Percentiles rank a stretch among this genome's conserved stretches.
These are phyloP conservation scores for Thalassarche chlororhynchos DNA, from an alignment of 2,113 vertebrate genomes.

Conservation along the genomic window DNA sequence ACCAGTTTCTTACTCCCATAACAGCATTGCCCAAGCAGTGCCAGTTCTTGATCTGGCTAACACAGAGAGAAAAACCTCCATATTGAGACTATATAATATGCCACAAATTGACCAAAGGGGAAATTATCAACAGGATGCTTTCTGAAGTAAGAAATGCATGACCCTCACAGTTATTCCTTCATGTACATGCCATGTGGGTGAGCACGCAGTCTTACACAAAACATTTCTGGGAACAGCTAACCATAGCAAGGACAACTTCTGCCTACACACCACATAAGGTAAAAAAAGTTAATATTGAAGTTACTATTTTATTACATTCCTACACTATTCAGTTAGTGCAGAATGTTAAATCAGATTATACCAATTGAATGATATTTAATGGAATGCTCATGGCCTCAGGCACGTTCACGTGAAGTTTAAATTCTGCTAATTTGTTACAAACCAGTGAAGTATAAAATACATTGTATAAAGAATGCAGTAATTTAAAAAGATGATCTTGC, in stretches of 20 bases:
- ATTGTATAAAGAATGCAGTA: background rate
- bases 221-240: background rate
- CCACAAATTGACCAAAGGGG: background rate
- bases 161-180: background rate
- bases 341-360: background rate
- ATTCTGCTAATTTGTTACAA: background rate
- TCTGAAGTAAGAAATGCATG: background rate
- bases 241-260: background rate
- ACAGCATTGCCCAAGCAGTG: background rate
- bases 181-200: accelerated
- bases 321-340: background rate
- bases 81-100: background rate
- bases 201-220: background rate
- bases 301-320: background rate
- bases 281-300: background rate
- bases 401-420: background rate
- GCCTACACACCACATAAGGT: background rate
- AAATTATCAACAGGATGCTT: background rate
- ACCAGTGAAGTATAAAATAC: background rate
- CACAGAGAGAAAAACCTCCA: background rate
- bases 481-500: too few species aligned
- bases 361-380: background rate
- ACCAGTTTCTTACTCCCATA: background rate
- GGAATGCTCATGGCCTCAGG: background rate
- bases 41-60: background rate